Base-by-base conservation (phyloP, 2,888 invertebrate species). In the Choreutis nemorana region DNA sequence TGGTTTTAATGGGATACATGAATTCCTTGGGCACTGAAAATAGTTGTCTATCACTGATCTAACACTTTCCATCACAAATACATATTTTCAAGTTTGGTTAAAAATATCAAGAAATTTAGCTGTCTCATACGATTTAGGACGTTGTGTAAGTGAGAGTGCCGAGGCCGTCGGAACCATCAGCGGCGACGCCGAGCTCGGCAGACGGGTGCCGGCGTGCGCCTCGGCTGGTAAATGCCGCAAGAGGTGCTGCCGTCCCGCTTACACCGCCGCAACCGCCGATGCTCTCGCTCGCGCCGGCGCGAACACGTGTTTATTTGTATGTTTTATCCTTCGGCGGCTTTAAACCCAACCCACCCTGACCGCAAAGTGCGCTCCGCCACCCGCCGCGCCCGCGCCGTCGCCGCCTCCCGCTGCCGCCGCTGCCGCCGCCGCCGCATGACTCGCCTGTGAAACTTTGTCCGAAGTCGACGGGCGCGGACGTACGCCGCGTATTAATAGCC, bases 281-380 rank as follows among this genome's bases (percentile, higher is more conserved):
- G 56, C 64, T 81, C 80, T 80, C 80, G 63, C 73, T 79, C 80
- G 81, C 81, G 81, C 82, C 82, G 81, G 75, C 78, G 77, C 78
- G 79, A 82, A 82, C 81, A 81, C 79, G 77, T 80, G 81, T 83
- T 81, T 80, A 78, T 77, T 77, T 78, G 79, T 77, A 78, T 79
- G 75, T 80, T 82, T 75, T 79, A 71, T 84, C 83, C 83, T 83
- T 82, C 82, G 81, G 81, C 80, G 81, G 80, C 81, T 80, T 81
- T 79, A 82, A 78, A 83, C 84, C 84, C 84, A 77, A 81, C 84
- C 84, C 83, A 82, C 82, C 73, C 70, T 72, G 81, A 84, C 85
- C 85, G 80, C 85, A 84, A 83, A 83, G 80, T 77, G 71, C 81
- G 75, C 75, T 70, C 72, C 67, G 63, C 71, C 72, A 63, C 77